These are phyloP conservation scores for Tauraco hartlaubi DNA, from an alignment of 2,797 vertebrate genomes.

Conservation along the genomic window DNA sequence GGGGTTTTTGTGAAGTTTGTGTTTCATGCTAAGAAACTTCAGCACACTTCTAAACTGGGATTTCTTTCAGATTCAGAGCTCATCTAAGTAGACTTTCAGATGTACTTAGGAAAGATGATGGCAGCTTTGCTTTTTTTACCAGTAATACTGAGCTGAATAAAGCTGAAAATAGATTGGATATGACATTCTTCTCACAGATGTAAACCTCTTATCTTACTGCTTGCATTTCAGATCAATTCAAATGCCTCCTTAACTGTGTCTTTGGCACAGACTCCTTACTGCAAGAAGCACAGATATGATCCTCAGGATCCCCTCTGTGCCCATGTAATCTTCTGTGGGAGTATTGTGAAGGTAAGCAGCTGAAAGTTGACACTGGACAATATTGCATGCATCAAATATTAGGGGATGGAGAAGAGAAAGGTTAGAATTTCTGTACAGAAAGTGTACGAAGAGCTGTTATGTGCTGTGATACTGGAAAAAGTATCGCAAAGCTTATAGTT, in stretches of 20 bases:
- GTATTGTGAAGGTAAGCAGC: constrained; percentile 84
- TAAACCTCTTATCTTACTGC: neutral
- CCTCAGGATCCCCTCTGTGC: constrained; percentile 95
- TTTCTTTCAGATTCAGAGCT: neutral
- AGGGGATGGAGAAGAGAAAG: neutral
- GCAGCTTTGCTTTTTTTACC: neutral
- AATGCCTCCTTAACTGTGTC: constrained; percentile 92
- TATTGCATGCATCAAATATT: neutral
- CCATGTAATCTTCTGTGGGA: constrained; percentile 91
- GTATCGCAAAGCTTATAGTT: neutral
- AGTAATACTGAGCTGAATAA: neutral
- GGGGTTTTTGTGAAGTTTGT: neutral
- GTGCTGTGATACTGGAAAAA: neutral
- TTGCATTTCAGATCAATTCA: constrained; percentile 84
- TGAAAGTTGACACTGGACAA: neutral
- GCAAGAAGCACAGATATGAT: constrained; percentile 86
- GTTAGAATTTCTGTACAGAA: neutral
- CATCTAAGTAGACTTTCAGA: neutral
- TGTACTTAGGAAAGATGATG: neutral
- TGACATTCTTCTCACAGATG: neutral
- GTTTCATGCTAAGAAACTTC: neutral
- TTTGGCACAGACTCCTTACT: constrained; percentile 92
- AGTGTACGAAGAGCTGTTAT: neutral
- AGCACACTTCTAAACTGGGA: neutral
- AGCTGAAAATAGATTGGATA: neutral